Evolutionary conservation across 1,140 invertebrate species (phyloP).

Genomic region (Periplaneta americana): DNA sequence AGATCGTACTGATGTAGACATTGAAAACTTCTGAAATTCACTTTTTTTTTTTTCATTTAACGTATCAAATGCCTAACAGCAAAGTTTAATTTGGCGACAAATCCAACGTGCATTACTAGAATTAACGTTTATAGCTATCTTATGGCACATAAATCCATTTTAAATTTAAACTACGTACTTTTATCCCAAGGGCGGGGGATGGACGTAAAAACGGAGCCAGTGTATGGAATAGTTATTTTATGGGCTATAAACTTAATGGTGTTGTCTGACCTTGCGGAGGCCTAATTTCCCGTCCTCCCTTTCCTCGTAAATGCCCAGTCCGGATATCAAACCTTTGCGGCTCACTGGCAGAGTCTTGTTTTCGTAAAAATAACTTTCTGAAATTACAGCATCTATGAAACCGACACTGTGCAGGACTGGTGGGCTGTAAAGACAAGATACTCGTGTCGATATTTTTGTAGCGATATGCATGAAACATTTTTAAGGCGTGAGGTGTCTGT

Average conservation of each 20-base stretch:
- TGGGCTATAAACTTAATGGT: not conserved
- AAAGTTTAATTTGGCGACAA: not conserved
- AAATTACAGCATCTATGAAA: too few relatives aligned
- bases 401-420: too few relatives aligned
- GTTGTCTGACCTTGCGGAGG: not conserved
- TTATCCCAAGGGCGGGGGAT: not conserved
- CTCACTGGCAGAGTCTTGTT: too few relatives aligned
- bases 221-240: not conserved
- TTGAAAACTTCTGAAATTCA: too few relatives aligned
- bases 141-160: not conserved
- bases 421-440: too few relatives aligned
- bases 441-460: too few relatives aligned
- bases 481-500: too few relatives aligned
- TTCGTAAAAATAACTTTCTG: too few relatives aligned
- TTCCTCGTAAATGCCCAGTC: not conserved
- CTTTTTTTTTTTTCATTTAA: not conserved
- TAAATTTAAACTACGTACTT: not conserved
- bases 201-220: not conserved
- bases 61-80: not conserved
- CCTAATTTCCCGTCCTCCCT: not conserved
- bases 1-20: too few relatives aligned
- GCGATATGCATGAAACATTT: too few relatives aligned
- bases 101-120: not conserved
- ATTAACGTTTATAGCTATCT: not conserved
- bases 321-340: not conserved